A percentile compares a stretch with the other conserved stretches of the same genome.
Conservation (phyloP, 2,888 invertebrate genomes). For the Tricholauxania praeusta region DNA sequence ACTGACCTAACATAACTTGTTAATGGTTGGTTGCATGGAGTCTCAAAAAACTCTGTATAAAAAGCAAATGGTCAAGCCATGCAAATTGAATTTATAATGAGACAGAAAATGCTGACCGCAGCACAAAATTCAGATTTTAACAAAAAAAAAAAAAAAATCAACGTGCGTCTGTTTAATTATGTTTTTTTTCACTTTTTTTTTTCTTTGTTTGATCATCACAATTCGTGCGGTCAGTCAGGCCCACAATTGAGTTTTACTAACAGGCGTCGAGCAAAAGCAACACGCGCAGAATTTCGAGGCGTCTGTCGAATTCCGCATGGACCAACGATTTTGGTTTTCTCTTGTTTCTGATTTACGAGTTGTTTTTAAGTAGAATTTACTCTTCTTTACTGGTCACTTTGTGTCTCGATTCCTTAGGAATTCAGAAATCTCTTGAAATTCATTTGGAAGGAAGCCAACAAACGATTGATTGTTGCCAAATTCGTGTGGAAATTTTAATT, state of each 20-base stretch:
- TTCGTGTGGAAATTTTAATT: neutral
- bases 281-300: constrained; percentile 8
- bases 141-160: neutral
- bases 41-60: no score
- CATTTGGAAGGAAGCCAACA: constrained; percentile 23
- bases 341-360: constrained; percentile 6
- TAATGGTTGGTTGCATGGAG: neutral
- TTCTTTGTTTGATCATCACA: constrained; percentile 19
- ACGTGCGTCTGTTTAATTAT: neutral
- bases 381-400: constrained; percentile 28
- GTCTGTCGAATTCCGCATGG: neutral
- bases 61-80: neutral
- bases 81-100: no score
- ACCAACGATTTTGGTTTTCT: neutral
- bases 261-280: constrained; percentile 60
- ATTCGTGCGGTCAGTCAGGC: constrained; percentile 66
- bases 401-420: constrained; percentile 3
- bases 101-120: no score
- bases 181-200: constrained; percentile 19
- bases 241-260: constrained; percentile 66
- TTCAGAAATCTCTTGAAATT: neutral
- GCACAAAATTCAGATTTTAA: neutral
- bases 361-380: constrained; percentile 21
- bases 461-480: no score
- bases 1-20: neutral